Base-by-base conservation (phyloP, 1,140 invertebrate species). In the Drosophila sulfurigaster region DNA sequence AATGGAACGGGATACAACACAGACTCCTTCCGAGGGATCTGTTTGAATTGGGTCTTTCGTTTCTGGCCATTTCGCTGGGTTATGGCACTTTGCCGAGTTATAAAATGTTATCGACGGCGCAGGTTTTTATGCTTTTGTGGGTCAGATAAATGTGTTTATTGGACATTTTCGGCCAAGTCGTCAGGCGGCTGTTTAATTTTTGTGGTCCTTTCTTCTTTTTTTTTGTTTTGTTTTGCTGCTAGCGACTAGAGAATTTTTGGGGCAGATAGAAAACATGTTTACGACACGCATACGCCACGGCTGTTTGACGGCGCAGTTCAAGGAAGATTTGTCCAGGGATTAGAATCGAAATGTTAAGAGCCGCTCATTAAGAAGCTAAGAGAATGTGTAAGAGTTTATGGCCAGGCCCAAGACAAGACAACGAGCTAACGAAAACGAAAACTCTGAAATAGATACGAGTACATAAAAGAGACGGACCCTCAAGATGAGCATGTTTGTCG, bases 131-230 rank as follows among this genome's bases (percentile, higher is more conserved):
- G 83, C 69, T 71, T 81, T 65, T 70, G 72, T 57, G 30, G 81
- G 85, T 78, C 83, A 88, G 83, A 88, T 88, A 85, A 89, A 89
- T 85, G 85, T 89, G 85, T 88, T 88, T 88, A 89, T 89, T 73
- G 85, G 67, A 82, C 79, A 85, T 75, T 82, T 76, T 80, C 25
- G 70, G 68, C 65, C 46, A 71, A 69, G 68, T 70, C 59, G 52
- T 76, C 49, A 56, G 45, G 13, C 59, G 41, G 52, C 54, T 75
- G 74, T 89, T 83, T 89, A 83, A 88, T 88, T 88, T 88, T 79
- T 87, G 83, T 73, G 80, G 81, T 77, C 78, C 8, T 25, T 59
- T 69, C 45, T 56, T 7, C 8, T 32, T 63, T 66, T 16, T 59
- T 69, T 54, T 48, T 1, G 20, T 48, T 66, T 66, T 48, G 30